These are phyloP conservation scores for rat (Rattus norvegicus) DNA, from an alignment of 2,113 vertebrate species.

Conservation along the genomic window GRCr8 NC_086036.1:15551501-15552000, in stretches of 20 bases:
- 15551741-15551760: not conserved
- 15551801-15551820: not conserved
- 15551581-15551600: not conserved
- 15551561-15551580: not conserved
- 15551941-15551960: not conserved
- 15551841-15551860: not conserved
- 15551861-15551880: not conserved
- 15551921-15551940: not conserved
- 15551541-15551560: not conserved
- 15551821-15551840: not conserved
- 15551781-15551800: not conserved
- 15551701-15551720: too few relatives aligned
- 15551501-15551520: not conserved
- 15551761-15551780: not conserved
- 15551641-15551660: not conserved
- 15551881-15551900: too few relatives aligned
- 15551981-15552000: not conserved
- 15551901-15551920: not conserved
- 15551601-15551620: not conserved
- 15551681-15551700: not conserved
- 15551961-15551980: not conserved
- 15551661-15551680: not conserved
- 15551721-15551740: not conserved
- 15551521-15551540: not conserved
- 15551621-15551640: not conserved